phyloP scores from a whole-genome alignment of 2,113 vertebrate genomes.

The Parotia lawesii region DNA sequence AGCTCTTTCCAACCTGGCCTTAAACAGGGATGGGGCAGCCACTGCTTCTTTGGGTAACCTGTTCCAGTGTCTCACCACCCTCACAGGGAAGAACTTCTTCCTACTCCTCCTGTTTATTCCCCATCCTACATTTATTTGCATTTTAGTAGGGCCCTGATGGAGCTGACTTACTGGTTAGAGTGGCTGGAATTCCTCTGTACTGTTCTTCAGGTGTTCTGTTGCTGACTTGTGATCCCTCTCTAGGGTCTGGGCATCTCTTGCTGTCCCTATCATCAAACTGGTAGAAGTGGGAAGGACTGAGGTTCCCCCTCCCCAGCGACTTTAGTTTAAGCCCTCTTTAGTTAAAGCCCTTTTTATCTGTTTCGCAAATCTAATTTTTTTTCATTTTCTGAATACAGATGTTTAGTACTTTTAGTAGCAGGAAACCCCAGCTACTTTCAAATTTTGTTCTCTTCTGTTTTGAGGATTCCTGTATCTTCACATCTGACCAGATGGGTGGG shows the following conservation, averaged over 20 bases:
- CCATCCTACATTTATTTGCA: rapidly evolving
- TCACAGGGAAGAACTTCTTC: not conserved
- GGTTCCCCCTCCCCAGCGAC: not conserved
- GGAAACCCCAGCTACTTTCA: not conserved
- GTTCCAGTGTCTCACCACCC: not conserved
- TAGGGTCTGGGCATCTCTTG: not conserved
- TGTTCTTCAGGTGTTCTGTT: not conserved
- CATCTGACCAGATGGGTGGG: not conserved
- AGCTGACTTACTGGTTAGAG: not conserved
- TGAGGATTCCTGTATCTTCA: not conserved
- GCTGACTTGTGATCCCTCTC: too few relatives aligned
- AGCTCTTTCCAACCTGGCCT: not conserved
- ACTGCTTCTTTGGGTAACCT: not conserved
- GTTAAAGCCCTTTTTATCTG: not conserved
- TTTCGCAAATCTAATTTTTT: not conserved
- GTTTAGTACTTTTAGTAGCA: not conserved
- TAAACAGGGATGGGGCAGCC: not conserved
- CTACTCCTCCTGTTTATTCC: not conserved
- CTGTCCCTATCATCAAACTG: not conserved
- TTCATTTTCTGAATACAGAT: not conserved
- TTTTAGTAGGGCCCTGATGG: not conserved
- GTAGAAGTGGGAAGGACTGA: not conserved
- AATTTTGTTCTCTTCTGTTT: not conserved
- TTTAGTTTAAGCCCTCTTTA: not conserved
- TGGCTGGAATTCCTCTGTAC: not conserved